These are phyloP conservation scores for Pachypanchax playfairii DNA, from an alignment of 2,113 vertebrate genomes.

Conservation along the genomic window DNA sequence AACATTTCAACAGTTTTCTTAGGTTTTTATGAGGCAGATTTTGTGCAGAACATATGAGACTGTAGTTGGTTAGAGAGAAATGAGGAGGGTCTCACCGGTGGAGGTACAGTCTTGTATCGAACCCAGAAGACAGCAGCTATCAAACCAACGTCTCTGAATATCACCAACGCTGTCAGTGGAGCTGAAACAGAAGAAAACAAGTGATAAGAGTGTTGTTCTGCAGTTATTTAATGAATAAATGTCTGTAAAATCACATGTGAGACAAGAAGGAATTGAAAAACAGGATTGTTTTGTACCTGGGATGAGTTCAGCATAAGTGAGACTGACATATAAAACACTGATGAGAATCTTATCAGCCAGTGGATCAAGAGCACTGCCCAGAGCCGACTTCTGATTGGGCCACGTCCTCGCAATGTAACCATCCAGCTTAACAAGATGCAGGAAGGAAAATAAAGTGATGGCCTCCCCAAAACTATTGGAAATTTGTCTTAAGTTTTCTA, in stretches of 20 bases:
- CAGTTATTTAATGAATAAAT: background rate
- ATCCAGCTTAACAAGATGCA: conserved; percentile 84
- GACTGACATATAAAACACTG: conserved; percentile 92
- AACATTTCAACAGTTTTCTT: background rate
- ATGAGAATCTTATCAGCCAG: conserved; percentile 98
- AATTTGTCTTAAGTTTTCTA: background rate
- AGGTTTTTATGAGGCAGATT: background rate
- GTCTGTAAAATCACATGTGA: background rate
- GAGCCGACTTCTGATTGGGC: conserved; percentile 94
- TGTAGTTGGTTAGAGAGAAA: background rate
- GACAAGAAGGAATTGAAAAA: background rate
- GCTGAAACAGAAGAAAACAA: conserved; percentile 72
- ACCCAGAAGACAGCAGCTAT: conserved; percentile 97
- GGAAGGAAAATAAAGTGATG: background rate
- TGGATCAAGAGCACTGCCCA: conserved; percentile 97
- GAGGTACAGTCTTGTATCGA: conserved; percentile 94
- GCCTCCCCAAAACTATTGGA: too few relatives aligned
- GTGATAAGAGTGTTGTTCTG: background rate
- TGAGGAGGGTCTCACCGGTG: conserved; percentile 84
- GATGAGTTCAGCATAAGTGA: conserved; percentile 93
- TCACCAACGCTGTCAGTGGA: conserved; percentile 90
- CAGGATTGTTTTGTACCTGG: conserved; percentile 86
- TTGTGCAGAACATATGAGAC: background rate
- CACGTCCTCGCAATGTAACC: conserved; percentile 97
- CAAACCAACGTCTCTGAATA: conserved; percentile 89